These are phyloP conservation scores for Cenopis cana DNA, from an alignment of 2,888 invertebrate species.

Conservation along the genomic window DNA sequence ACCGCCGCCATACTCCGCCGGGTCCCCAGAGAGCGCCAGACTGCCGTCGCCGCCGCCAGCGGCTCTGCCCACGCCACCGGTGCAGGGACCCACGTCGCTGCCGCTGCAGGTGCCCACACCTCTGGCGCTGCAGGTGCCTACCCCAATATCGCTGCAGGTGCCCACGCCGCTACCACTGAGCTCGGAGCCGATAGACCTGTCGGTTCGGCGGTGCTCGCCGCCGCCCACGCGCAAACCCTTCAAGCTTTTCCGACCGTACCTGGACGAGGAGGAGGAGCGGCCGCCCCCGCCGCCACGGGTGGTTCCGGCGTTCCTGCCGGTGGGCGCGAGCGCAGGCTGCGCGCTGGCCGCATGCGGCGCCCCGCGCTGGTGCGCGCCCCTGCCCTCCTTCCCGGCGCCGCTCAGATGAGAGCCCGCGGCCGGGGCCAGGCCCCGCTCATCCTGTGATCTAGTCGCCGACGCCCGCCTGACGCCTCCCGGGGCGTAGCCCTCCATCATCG, in stretches of 20 bases:
- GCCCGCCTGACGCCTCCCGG: conserved; percentile 81
- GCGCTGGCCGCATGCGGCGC: conserved; percentile 69
- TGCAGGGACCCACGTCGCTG: conserved; percentile 56
- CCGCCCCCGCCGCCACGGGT: conserved; percentile 66
- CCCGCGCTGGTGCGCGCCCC: conserved; percentile 88
- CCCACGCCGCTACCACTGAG: conserved; percentile 59
- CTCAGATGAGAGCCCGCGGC: conserved; percentile 76
- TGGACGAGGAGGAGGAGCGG: conserved; percentile 85
- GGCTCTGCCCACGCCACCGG: conserved; percentile 58
- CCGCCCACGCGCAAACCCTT: conserved; percentile 86
- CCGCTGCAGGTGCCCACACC: conserved; percentile 58
- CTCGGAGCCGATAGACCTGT: conserved; percentile 72
- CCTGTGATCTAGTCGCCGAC: conserved; percentile 84
- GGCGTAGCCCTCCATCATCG: conserved; percentile 81
- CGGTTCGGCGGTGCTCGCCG: conserved; percentile 70
- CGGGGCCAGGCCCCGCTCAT: conserved; percentile 72
- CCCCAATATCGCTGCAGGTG: conserved; percentile 53
- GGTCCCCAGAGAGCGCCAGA: conserved; percentile 77
- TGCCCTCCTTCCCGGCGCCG: conserved; percentile 83
- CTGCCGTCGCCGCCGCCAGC: conserved; percentile 76
- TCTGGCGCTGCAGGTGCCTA: conserved; percentile 24
- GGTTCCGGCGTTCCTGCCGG: conserved; percentile 80
- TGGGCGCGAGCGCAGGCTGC: conserved; percentile 68
- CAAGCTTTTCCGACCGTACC: conserved; percentile 91
- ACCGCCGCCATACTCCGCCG: conserved; percentile 76